Conservation (phyloP, 1,140 invertebrate genomes). For the Pachypsylla venusta region DNA sequence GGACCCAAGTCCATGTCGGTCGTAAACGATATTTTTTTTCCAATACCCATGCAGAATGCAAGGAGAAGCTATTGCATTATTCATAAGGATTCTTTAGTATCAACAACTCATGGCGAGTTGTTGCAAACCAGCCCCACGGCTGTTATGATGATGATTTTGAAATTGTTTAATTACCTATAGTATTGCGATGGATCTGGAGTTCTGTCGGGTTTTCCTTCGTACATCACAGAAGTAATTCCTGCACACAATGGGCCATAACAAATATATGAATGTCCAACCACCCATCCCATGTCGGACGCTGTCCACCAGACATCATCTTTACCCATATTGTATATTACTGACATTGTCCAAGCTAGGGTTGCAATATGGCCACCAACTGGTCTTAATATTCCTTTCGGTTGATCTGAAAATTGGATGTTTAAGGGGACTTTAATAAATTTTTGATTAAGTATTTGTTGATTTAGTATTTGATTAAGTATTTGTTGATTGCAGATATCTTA, state of each 20-base stretch:
- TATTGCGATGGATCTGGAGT: constrained; percentile 83
- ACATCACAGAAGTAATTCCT: constrained; percentile 72
- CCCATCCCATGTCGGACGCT: constrained; percentile 83
- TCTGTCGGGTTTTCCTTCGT: constrained; percentile 87
- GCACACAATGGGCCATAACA: constrained; percentile 75
- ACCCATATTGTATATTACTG: constrained; percentile 61
- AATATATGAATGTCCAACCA: constrained; percentile 87
- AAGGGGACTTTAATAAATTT: neutral
- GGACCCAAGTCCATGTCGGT: too few relatives aligned
- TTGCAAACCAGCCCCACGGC: too few relatives aligned
- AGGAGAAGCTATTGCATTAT: too few relatives aligned
- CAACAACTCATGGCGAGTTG: too few relatives aligned
- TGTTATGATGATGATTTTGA: too few relatives aligned
- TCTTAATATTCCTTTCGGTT: constrained; percentile 69
- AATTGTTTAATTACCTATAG: constrained; percentile 62
- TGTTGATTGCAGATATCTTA: too few relatives aligned
- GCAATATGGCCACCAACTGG: constrained; percentile 77
- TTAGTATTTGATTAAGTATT: too few relatives aligned
- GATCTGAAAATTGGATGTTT: constrained; percentile 35
- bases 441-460: neutral
- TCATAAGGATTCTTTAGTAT: too few relatives aligned
- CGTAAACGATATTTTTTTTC: too few relatives aligned
- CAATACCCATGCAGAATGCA: too few relatives aligned
- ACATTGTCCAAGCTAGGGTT: constrained; percentile 69
- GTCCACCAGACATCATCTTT: constrained; percentile 80